Evolutionary conservation across 2,888 invertebrate species (phyloP).

Genomic region (Drosophila nigricruria): DNA sequence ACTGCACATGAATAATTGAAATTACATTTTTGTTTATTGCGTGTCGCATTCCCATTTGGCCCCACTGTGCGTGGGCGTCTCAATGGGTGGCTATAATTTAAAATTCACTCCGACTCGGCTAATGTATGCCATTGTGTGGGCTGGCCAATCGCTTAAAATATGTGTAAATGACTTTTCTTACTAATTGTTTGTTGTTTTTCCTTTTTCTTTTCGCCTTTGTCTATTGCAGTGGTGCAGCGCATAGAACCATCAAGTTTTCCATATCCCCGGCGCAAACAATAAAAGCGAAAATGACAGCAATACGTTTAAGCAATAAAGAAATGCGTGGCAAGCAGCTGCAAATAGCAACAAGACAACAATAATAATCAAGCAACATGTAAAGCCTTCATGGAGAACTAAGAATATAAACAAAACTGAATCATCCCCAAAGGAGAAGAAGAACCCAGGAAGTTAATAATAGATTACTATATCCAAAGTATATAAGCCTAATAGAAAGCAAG

Average conservation of each 20-base stretch:
- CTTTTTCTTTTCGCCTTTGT: background rate
- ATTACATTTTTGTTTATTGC: slow-evolving; percentile 38
- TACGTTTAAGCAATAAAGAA: slow-evolving; percentile 76
- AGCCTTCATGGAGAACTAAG: slow-evolving; percentile 7
- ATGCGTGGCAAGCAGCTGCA: slow-evolving; percentile 51
- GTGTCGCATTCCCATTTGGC: slow-evolving; percentile 31
- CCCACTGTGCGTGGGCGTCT: slow-evolving; percentile 32
- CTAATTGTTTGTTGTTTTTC: slow-evolving; percentile 11
- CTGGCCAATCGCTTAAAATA: slow-evolving; percentile 10
- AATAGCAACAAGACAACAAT: slow-evolving; percentile 49
- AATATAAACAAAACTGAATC: slow-evolving; percentile 7
- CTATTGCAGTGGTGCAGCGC: slow-evolving; percentile 61
- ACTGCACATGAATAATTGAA: slow-evolving; percentile 26
- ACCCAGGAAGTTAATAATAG: slow-evolving; percentile 13
- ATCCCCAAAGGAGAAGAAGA: too few relatives aligned
- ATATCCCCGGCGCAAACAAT: slow-evolving; percentile 60
- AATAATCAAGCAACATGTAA: slow-evolving; percentile 46
- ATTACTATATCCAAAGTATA: background rate
- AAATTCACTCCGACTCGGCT: slow-evolving; percentile 14
- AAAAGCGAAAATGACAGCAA: slow-evolving; percentile 78
- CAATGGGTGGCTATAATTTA: slow-evolving; percentile 7
- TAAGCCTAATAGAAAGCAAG: slow-evolving; percentile 31
- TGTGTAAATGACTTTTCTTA: slow-evolving; percentile 12
- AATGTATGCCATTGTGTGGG: slow-evolving; percentile 6
- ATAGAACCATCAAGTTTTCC: slow-evolving; percentile 39